Percentiles rank a stretch among this genome's conserved stretches.
These are phyloP conservation scores for Acanthochromis polyacanthus DNA, from an alignment of 2,113 vertebrate species.

Conservation along the genomic window DNA sequence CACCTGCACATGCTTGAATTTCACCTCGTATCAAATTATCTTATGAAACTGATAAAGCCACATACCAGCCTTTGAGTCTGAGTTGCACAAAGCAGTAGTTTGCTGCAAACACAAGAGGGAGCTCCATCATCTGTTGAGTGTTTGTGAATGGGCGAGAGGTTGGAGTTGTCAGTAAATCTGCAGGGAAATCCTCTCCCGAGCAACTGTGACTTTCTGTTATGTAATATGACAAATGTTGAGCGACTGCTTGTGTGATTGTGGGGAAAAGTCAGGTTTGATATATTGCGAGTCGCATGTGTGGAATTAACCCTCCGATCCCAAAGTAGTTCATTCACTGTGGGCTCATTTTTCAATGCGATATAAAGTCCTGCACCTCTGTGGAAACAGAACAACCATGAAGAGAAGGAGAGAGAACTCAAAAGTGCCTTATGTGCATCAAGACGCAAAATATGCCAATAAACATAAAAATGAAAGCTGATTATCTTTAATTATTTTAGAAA, in stretches of 20 bases:
- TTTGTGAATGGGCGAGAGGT: conserved; percentile 24
- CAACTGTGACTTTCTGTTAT: conserved; percentile 7
- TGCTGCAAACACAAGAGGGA: conserved; percentile 61
- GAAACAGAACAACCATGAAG: too few relatives aligned
- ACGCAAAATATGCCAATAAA: too few relatives aligned
- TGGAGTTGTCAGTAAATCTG: neutral
- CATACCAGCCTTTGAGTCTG: neutral
- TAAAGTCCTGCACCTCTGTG: too few relatives aligned
- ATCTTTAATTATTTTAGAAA: too few relatives aligned
- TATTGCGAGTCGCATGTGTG: neutral
- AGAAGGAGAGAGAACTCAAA: too few relatives aligned
- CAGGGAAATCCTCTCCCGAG: conserved; percentile 9
- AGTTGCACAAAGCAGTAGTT: neutral
- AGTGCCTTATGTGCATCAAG: too few relatives aligned
- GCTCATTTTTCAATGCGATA: too few relatives aligned
- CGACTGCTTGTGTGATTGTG: neutral
- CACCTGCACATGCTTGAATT: neutral
- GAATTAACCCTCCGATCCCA: neutral
- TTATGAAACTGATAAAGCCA: neutral
- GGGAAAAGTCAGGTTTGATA: neutral
- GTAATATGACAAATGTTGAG: neutral
- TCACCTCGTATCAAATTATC: neutral
- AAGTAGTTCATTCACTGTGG: too few relatives aligned
- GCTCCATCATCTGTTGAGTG: conserved; percentile 46
- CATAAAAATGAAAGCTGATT: too few relatives aligned